Evolutionary conservation across 2,888 invertebrate species (phyloP), one percentile per base, ranked within the genome.

Genomic region (Mythimna impura): DNA sequence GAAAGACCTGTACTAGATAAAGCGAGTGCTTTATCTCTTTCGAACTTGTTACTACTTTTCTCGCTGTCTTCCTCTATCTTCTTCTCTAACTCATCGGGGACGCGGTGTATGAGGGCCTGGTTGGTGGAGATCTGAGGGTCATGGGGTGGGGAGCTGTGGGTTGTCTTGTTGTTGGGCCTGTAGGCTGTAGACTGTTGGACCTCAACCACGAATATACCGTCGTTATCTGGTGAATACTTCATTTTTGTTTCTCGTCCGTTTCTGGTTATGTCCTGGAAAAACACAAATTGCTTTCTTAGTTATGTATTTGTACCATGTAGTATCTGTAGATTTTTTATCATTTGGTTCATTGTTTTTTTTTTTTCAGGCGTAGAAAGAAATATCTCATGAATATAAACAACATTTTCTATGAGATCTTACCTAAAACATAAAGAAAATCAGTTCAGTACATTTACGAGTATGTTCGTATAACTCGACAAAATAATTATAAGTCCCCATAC

Each of bases 121-220:
- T 96, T 96, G n/a, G 96, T 95, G 12, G 96, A 95, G 69, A 95
- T 95, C 79, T 96, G 94, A 50, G 95, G 94, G 71, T 96, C 94
- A 30, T 92, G 93, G 0, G 90, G 93, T 17, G 93, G 94, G 0
- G 93, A 94, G 86, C 86, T 95, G 57, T 90, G 93, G 40, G 89
- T 83, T 20, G 89, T 84, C 83, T 89, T 94, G 83, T 89, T 94
- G 85, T 83, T 95, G 52, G 94, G 92, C 87, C 93, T 90, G 88
- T 94, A 93, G 12, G 92, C 90, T 7, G 95, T 89, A 4, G 95
- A 96, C 90, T 96, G 96, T 73, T 94, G 96, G 0, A 97, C 97
- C 89, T 98, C 98, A 1, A 98, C 98, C 6, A 98, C 97, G 86
- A 98, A 98, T 52, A 98, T 97, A 1, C 97, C 97, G 76, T 98